Base-by-base conservation (phyloP, 2,888 invertebrate species). In the Cheilosia soror region DNA sequence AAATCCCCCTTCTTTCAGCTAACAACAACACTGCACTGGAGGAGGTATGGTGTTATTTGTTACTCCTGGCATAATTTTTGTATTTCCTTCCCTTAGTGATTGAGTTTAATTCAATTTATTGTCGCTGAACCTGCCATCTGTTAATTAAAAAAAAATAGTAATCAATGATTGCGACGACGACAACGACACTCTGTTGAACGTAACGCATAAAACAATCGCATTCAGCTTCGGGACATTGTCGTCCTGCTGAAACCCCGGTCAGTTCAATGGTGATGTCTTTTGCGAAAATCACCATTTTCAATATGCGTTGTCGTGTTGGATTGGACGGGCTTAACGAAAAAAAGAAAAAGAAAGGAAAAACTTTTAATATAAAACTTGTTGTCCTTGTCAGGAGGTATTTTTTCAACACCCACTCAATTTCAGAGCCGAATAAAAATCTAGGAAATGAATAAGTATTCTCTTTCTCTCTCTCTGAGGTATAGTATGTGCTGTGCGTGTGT, bases 31-130 rank as follows among this genome's bases (percentile, higher is more conserved):
- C 9, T 47, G 7, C 3, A 9, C 47, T 20, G 0, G 13, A 15
- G 44, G n/a, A 6, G 33, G 33, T 47, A 47, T 47, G 25, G 25
- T 13, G 4, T 29, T 25, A 29, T 27, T 29, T 58, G 31, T 68
- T 49, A 57, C 73, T 75, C 20, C 68, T 63, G 47, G 75, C 63
- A 81, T 82, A 78, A 83, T 78, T 77, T 68, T 62, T 68, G 78
- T 68, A 57, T 78, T 73, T 73, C 66, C 82, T 69, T 77, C 68
- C 47, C 57, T 68, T 31, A 78, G 58, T 63, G 73, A 73, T 78
- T 78, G 78, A 63, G 78, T 73, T 78, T 72, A 83, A 83, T 77
- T 83, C 83, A 83, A 83, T 83, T 83, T 83, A 83, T 83, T 78
- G 83, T 47, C 53, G n/a, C 55, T 73, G 62, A 63, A 47, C 66